phyloP scores from a whole-genome alignment of 23 tunicate genomes.

The Halocynthia roretzi region DNA sequence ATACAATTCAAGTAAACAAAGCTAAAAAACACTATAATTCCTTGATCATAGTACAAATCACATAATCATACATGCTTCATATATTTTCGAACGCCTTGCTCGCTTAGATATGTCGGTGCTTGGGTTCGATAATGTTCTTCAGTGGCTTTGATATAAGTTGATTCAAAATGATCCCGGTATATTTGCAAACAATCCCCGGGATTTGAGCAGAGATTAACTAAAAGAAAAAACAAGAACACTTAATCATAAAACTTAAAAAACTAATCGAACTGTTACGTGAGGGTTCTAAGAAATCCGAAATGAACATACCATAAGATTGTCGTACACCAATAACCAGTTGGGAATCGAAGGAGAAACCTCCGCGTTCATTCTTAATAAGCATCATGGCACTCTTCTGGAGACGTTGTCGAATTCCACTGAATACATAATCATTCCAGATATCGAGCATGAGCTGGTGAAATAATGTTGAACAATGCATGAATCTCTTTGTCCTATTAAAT shows the following conservation, averaged over 20 bases:
- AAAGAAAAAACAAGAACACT: slow-evolving; percentile 3
- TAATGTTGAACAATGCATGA: no score
- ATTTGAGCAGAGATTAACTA: slow-evolving; percentile 69
- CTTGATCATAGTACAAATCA: not conserved
- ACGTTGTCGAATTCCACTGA: slow-evolving; percentile 27
- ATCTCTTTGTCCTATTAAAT: no score
- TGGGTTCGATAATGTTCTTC: slow-evolving; percentile 45
- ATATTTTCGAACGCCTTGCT: slow-evolving; percentile 66
- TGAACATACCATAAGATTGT: slow-evolving; percentile 71
- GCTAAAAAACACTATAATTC: not conserved
- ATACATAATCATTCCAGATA: slow-evolving; percentile 61
- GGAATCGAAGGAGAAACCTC: slow-evolving; percentile 61
- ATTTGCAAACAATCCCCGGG: slow-evolving; percentile 44
- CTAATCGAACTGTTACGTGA: not conserved
- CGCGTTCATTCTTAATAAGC: slow-evolving; percentile 57
- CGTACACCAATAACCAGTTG: slow-evolving; percentile 86
- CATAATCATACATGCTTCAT: slow-evolving; percentile 67
- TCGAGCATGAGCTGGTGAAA: slow-evolving; percentile 59
- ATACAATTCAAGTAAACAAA: not conserved
- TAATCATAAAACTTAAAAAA: not conserved
- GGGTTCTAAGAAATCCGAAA: not conserved
- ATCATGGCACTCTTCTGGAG: slow-evolving; percentile 73
- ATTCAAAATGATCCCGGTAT: slow-evolving; percentile 74
- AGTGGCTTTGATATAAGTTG: slow-evolving; percentile 50
- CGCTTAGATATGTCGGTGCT: slow-evolving; percentile 47